Conservation (phyloP, 1,140 invertebrate genomes). For the Metaphire vulgaris region DNA sequence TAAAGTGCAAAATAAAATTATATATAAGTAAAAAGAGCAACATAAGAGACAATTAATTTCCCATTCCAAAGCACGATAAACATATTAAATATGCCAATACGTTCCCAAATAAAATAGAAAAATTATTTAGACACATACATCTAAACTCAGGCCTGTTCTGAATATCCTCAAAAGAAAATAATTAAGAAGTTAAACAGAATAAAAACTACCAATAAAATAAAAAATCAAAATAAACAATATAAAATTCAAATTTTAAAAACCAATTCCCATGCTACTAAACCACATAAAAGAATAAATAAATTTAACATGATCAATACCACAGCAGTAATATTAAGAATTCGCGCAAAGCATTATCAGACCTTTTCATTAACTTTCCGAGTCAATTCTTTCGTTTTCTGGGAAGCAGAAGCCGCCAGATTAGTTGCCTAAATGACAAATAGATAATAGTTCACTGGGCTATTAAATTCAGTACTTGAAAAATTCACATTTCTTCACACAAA, state of each 20-base stretch:
- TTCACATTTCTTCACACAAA: not conserved
- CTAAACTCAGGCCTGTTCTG: not conserved
- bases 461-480: not conserved
- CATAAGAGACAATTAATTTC: not conserved
- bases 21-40: conserved; percentile 2
- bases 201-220: not conserved
- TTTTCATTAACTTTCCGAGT: conserved; percentile 23
- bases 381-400: conserved; percentile 27
- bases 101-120: not conserved
- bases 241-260: not conserved
- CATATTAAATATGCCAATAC: too few species aligned
- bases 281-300: not conserved
- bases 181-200: not conserved
- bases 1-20: not conserved
- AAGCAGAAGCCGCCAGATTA: conserved; percentile 16
- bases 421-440: conserved; percentile 21
- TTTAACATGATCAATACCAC: not conserved
- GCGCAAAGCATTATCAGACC: conserved; percentile 4
- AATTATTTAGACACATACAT: not conserved
- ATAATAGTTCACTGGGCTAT: not conserved
- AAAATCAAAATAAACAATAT: not conserved
- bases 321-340: not conserved
- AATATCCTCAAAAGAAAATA: conserved; percentile 8
- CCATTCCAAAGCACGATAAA: not conserved
- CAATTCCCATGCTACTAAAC: not conserved